Percentiles rank a stretch among this genome's conserved stretches.
Conservation (phyloP, 2,113 vertebrate species). For the Strix aluco region DNA sequence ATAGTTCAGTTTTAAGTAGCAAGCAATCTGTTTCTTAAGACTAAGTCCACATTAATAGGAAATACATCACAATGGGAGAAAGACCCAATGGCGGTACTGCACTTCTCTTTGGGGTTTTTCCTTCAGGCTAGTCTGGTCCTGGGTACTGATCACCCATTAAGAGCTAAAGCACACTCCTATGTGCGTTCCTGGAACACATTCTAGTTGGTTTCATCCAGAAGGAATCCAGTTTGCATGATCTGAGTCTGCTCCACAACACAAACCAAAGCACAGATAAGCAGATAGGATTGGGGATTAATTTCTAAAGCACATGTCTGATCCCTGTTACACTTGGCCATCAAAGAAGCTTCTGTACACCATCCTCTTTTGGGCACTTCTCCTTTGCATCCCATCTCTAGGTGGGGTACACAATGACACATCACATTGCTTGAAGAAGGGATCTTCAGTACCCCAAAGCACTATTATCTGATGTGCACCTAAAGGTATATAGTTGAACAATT, state of each 20-base stretch:
- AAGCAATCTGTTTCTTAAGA: background rate
- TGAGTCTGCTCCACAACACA: accelerated
- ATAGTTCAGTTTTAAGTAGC: background rate
- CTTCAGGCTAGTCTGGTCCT: background rate
- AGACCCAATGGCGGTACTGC: background rate
- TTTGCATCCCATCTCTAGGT: background rate
- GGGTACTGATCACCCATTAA: background rate
- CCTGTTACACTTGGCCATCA: background rate
- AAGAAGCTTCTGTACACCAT: background rate
- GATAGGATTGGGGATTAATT: accelerated
- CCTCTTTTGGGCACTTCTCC: background rate
- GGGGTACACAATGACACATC: background rate
- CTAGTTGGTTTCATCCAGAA: background rate
- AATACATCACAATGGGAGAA: background rate
- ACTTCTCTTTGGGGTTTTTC: background rate
- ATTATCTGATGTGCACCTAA: background rate
- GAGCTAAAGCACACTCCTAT: accelerated
- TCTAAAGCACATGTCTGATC: background rate
- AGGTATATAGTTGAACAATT: background rate
- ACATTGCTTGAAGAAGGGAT: background rate
- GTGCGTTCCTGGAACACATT: background rate
- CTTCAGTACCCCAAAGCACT: background rate
- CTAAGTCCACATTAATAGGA: background rate
- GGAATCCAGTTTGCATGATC: background rate
- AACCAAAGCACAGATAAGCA: background rate